Base-by-base conservation (phyloP, 2,888 invertebrate species). In the Mimas tiliae region DNA sequence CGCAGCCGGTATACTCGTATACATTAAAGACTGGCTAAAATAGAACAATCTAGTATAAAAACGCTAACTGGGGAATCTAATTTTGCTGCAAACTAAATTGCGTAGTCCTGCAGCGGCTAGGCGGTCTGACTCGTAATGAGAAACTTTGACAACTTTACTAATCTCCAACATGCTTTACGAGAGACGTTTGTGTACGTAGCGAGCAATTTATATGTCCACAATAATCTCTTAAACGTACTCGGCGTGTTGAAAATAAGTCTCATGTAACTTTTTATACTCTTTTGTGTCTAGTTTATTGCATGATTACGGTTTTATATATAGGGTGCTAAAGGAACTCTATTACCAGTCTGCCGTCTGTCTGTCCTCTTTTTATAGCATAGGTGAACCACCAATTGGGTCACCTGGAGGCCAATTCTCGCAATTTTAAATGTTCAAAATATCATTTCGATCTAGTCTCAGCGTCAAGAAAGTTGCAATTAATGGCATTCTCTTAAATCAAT, bases 81-180 rank as follows among this genome's bases (percentile, higher is more conserved):
- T 58, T 42, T 12, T 16, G 58, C 9, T 12, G 42, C 6, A 19
- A 19, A 58, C 12, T 58, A 42, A 7, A 38, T 42, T 38, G 19
- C 42, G 9, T n/a, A 48, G 48, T 4, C 16, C 48, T 50, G 50
- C 50, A 50, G 19, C 19, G 19, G 12, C 42, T 42, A 12, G 19
- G 0, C 3, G 58, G 38, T n/a, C 42, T 58, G 19, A 19, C 58
- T 6, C 38, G 58, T 58, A 58, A 58, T 58, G 42, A 58, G 58
- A 58, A 58, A 58, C 58, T 58, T 58, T 38, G 58, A 42, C 42
- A 58, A 58, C 34, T 52, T 52, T 14, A 27, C 53, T 58, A 58
- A 58, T 58, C 58, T 21, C 58, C 42, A 19, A 38, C 16, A 58
- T 58, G 42, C 16, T 38, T 42, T 58, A 58, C 58, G 42, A 58